A percentile compares a stretch with the other conserved stretches of the same genome.
These are phyloP conservation scores for Coronaproctus castanopsis DNA, from an alignment of 2,888 invertebrate genomes.

Conservation along the genomic window DNA sequence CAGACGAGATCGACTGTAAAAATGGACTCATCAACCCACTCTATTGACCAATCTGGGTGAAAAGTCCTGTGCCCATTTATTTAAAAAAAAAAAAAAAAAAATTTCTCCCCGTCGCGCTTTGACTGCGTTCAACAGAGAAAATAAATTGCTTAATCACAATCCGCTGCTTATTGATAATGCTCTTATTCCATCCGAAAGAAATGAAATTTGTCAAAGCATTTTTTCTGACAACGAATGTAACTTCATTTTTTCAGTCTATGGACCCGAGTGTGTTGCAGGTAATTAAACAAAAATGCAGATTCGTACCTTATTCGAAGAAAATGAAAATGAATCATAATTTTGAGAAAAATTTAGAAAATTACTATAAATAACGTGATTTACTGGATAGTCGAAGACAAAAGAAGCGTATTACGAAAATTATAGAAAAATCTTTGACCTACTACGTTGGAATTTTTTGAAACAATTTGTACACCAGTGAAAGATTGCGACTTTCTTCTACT, in stretches of 20 bases:
- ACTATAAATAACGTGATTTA: too few species aligned
- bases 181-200: neutral
- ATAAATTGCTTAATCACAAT: neutral
- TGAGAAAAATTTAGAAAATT: conserved; percentile 12
- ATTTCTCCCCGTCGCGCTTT: too few species aligned
- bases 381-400: too few species aligned
- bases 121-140: neutral
- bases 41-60: too few species aligned
- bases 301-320: neutral
- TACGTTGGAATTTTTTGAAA: neutral
- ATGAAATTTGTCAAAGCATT: neutral
- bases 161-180: neutral
- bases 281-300: neutral
- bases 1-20: neutral
- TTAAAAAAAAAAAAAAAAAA: too few species aligned
- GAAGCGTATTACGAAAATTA: too few species aligned
- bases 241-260: neutral
- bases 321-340: neutral
- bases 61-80: too few species aligned
- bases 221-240: neutral
- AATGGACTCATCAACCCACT: neutral
- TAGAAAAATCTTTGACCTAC: conserved; percentile 7
- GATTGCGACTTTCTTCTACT: neutral
- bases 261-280: neutral
- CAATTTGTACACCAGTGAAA: neutral